Evolutionary conservation across 2,113 vertebrate genomes (phyloP).

Genomic region (Brachyistius frenatus): DNA sequence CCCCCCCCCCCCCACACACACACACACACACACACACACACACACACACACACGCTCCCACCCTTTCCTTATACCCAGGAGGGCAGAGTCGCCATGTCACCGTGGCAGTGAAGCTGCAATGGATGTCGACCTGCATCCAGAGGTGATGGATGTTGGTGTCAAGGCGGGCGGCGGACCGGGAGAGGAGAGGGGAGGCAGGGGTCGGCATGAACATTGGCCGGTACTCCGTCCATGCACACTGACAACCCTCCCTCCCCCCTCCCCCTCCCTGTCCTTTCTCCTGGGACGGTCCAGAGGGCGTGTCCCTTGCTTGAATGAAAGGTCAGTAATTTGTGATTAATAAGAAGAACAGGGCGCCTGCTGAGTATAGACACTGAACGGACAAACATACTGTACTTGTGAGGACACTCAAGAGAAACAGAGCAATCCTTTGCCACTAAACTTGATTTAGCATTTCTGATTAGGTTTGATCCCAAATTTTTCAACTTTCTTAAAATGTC

Average conservation of each 20-base stretch:
- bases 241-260: not conserved
- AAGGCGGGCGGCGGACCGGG: not conserved
- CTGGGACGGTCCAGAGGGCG: conserved; percentile 1
- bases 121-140: conserved; percentile 53
- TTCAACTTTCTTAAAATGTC: no score
- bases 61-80: not conserved
- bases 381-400: conserved; percentile 1
- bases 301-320: conserved; percentile 18
- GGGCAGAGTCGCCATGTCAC: conserved; percentile 1
- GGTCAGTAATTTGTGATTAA: conserved; percentile 53
- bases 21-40: not conserved
- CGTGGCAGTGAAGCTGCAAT: conserved; percentile 2
- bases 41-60: no score
- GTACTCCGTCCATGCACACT: conserved; percentile 31
- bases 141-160: conserved; percentile 65
- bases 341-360: conserved; percentile 10
- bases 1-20: not conserved
- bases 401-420: not conserved
- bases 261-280: not conserved
- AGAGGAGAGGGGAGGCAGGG: conserved; percentile 11
- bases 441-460: no score
- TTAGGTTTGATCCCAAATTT: no score
- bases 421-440: no score
- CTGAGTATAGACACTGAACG: not conserved
- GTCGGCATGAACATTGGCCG: conserved; percentile 27